Conservation (phyloP, 2,888 invertebrate genomes). For the Netelia inedita region DNA sequence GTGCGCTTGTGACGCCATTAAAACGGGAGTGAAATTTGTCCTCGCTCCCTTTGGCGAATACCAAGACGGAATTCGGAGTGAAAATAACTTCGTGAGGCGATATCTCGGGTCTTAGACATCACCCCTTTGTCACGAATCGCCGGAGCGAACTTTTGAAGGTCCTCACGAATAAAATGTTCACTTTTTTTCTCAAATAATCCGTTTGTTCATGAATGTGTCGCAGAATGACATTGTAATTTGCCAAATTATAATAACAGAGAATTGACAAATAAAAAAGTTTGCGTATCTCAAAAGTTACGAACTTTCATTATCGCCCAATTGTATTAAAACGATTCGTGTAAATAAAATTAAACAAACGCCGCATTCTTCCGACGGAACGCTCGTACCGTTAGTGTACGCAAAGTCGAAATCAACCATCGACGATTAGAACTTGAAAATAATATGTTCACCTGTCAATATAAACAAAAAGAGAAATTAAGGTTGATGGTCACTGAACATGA, state of each 20-base stretch:
- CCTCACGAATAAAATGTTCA: not conserved
- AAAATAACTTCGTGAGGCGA: conserved; percentile 23
- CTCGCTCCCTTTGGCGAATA: not conserved
- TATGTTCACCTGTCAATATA: not conserved
- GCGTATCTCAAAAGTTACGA: not conserved
- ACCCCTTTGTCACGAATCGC: conserved; percentile 3
- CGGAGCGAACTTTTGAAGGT: not conserved
- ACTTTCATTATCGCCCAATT: too few relatives aligned
- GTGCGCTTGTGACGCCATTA: conserved; percentile 36
- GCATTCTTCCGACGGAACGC: conserved; percentile 46
- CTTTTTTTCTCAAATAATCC: not conserved
- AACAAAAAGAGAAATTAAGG: not conserved
- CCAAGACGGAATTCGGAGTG: not conserved
- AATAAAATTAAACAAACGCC: not conserved
- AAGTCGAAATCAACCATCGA: not conserved
- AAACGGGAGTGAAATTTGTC: conserved; percentile 47
- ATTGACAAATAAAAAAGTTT: too few relatives aligned
- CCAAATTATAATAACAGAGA: not conserved
- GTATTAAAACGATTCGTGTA: too few relatives aligned
- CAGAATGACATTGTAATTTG: not conserved
- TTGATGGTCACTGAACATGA: not conserved
- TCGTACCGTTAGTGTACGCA: conserved; percentile 3
- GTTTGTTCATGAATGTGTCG: not conserved
- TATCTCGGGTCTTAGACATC: conserved; percentile 6
- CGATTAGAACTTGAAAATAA: not conserved